These are phyloP conservation scores for Slavum lentiscoides DNA, from an alignment of 2,888 invertebrate genomes.

Conservation along the genomic window DNA sequence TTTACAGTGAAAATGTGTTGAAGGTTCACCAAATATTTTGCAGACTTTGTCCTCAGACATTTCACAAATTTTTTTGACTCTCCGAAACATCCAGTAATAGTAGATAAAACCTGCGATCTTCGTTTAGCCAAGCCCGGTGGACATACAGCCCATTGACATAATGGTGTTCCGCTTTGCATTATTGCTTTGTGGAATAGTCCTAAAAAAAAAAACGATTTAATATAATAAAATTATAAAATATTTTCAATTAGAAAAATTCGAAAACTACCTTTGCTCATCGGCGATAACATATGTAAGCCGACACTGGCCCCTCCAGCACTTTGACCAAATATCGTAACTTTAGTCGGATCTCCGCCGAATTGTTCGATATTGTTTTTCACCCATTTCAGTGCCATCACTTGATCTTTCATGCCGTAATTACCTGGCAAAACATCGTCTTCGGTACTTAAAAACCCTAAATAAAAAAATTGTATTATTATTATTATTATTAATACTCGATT, in stretches of 20 bases:
- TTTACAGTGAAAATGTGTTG: conserved; percentile 20
- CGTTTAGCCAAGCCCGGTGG: conserved; percentile 60
- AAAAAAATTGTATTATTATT: neutral
- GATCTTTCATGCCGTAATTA: conserved; percentile 54
- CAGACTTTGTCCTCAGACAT: conserved; percentile 34
- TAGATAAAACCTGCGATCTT: conserved; percentile 65
- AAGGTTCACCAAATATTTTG: conserved; percentile 4
- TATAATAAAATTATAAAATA: too few species aligned
- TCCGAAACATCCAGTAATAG: conserved; percentile 60
- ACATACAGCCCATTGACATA: conserved; percentile 64
- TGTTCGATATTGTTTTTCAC: conserved; percentile 66
- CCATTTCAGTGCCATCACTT: conserved; percentile 66
- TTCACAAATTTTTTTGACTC: neutral
- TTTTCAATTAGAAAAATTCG: neutral
- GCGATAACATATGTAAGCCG: conserved; percentile 70
- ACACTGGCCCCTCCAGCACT: conserved; percentile 73
- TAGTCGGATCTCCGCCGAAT: conserved; percentile 69
- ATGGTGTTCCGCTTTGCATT: conserved; percentile 68
- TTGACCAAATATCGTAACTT: conserved; percentile 72
- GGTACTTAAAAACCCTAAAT: conserved; percentile 68
- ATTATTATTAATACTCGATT: neutral
- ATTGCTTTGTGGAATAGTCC: conserved; percentile 52
- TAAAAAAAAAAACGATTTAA: neutral
- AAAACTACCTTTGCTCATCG: conserved; percentile 57
- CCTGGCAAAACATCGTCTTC: conserved; percentile 64